Conservation (phyloP, 64 coral and sea anemone genomes). For the Pocillopora verrucosa region DNA sequence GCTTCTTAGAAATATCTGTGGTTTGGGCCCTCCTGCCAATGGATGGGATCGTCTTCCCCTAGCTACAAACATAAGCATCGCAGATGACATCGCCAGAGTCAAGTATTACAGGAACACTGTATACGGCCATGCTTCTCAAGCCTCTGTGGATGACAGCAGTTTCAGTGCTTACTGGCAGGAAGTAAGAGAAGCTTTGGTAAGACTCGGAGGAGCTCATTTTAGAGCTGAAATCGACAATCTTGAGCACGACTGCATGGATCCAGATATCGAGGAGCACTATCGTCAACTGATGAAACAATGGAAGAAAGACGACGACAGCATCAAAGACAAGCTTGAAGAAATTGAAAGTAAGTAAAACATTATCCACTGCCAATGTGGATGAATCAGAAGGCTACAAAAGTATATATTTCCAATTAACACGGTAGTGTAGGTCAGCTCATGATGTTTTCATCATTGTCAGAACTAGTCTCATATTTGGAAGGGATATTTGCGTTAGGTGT, state of each 20-base stretch:
- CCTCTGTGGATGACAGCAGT: constrained; percentile 10
- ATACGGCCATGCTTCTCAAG: constrained; percentile 28
- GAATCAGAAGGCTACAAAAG: not conserved
- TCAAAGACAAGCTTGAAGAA: no score
- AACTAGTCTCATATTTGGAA: no score
- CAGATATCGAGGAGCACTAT: constrained; percentile 12
- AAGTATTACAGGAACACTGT: constrained; percentile 56
- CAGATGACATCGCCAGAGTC: constrained; percentile 34
- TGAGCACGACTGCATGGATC: constrained; percentile 30
- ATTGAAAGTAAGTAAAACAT: no score
- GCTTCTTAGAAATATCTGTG: constrained; percentile 43
- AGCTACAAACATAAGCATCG: constrained; percentile 2
- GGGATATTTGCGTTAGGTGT: no score
- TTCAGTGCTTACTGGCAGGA: constrained; percentile 38
- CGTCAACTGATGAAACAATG: constrained; percentile 32
- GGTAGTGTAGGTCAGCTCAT: no score
- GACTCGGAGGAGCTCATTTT: constrained; percentile 15
- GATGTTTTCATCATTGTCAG: no score
- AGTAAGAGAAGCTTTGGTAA: constrained; percentile 3
- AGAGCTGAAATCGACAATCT: constrained; percentile 22
- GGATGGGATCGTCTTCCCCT: constrained; percentile 47
- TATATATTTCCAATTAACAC: no score
- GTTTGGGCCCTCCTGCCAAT: not conserved
- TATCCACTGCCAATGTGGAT: not conserved
- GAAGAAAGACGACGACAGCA: not conserved